A percentile compares a stretch with the other conserved stretches of the same genome.
phyloP scores from a whole-genome alignment of 2,888 invertebrate species.

The Xestia rhomboidea region DNA sequence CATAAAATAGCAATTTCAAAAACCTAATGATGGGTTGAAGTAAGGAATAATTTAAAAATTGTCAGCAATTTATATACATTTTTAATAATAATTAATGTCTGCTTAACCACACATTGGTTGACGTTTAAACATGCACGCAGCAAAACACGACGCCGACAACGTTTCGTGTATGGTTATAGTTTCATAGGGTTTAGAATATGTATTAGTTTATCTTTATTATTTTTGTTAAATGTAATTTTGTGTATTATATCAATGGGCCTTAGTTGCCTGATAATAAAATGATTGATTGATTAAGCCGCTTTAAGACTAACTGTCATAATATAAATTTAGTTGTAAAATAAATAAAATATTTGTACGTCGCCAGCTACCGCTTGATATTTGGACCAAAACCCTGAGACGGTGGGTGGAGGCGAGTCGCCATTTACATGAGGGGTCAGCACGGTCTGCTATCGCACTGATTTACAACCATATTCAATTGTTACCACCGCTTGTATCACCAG shows the following conservation, averaged over 20 bases:
- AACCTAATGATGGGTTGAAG: background rate
- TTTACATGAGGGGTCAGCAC: conserved; percentile 87
- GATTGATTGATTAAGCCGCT: too few species aligned
- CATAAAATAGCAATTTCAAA: background rate
- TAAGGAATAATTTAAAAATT: background rate
- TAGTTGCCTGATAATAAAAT: too few species aligned
- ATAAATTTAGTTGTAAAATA: background rate
- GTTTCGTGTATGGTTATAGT: too few species aligned
- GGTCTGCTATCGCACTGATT: conserved; percentile 86
- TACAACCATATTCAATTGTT: conserved; percentile 89
- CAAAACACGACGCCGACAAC: too few species aligned
- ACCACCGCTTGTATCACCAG: conserved; percentile 87
- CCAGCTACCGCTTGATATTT: conserved; percentile 72
- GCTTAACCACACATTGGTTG: background rate
- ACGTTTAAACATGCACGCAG: background rate
- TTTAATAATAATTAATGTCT: too few species aligned
- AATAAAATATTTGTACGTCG: conserved; percentile 26
- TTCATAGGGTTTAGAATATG: too few species aligned
- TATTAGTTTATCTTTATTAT: too few species aligned
- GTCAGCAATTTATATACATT: too few species aligned
- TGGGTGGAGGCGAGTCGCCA: conserved; percentile 79
- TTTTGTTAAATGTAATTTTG: too few species aligned
- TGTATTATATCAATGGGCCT: too few species aligned
- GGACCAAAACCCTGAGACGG: conserved; percentile 73
- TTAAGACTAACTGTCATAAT: background rate